Percentiles rank a stretch among this genome's conserved stretches.
These are phyloP conservation scores for Chaetodon trifascialis DNA, from an alignment of 2,113 vertebrate genomes.

Conservation along the genomic window DNA sequence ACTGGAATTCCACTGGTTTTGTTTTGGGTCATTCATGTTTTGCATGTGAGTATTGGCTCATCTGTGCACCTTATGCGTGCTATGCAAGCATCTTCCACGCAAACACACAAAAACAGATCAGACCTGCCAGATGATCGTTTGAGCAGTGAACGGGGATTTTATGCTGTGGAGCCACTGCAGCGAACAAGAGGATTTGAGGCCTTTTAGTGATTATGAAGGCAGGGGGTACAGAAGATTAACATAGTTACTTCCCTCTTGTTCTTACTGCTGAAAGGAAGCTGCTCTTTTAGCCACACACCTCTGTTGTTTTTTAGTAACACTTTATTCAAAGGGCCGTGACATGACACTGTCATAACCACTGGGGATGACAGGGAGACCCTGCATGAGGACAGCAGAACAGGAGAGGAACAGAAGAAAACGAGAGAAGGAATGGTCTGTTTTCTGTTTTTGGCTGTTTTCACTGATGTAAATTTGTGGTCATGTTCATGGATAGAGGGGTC, in stretches of 20 bases:
- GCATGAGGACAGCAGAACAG: background rate
- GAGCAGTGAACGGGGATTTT: slow-evolving; percentile 26
- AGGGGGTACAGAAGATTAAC: slow-evolving; percentile 48
- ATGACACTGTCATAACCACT: too few relatives aligned
- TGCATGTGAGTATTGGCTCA: background rate
- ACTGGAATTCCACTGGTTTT: slow-evolving; percentile 4
- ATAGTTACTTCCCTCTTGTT: slow-evolving; percentile 16
- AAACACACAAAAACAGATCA: slow-evolving; percentile 10
- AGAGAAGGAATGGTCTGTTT: background rate
- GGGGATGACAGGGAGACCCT: slow-evolving; percentile 6
- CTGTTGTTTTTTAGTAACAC: background rate
- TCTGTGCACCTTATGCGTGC: slow-evolving; percentile 7
- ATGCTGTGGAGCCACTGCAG: background rate
- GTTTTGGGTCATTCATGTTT: slow-evolving; percentile 15
- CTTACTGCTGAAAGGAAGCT: background rate
- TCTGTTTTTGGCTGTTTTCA: background rate
- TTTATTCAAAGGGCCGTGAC: too few relatives aligned
- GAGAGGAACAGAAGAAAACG: background rate
- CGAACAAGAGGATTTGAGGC: slow-evolving; percentile 36
- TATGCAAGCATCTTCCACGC: slow-evolving; percentile 1
- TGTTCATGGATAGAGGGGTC: slow-evolving; percentile 1
- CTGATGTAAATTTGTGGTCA: background rate
- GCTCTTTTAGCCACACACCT: background rate
- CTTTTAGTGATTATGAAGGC: slow-evolving; percentile 43
- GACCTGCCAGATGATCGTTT: slow-evolving; percentile 31